Conservation (phyloP, 2,888 invertebrate species). For the Drosophila monieri region DNA sequence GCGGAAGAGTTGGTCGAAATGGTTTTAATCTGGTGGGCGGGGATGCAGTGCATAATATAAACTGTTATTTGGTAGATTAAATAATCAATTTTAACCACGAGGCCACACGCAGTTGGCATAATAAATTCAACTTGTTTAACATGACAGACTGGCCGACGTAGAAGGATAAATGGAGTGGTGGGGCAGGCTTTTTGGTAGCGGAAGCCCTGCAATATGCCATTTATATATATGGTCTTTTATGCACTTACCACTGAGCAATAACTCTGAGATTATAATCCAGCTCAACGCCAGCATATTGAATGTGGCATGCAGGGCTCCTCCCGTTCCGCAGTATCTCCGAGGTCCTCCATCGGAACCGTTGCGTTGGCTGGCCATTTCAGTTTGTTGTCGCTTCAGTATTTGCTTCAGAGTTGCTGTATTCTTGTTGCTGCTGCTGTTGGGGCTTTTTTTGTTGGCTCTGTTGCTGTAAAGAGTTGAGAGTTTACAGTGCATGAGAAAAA, state of each 20-base stretch:
- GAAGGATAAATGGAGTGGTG: not conserved
- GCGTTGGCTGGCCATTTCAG: constrained; percentile 44
- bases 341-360: constrained; percentile 13
- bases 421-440: not conserved
- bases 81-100: constrained; percentile 70
- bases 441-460: constrained; percentile 24
- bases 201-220: constrained; percentile 30
- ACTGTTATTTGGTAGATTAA: constrained; percentile 65
- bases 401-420: constrained; percentile 12
- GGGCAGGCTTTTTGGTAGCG: not conserved
- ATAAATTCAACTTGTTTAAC: constrained; percentile 59
- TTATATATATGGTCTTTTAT: constrained; percentile 27
- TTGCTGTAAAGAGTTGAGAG: constrained; percentile 51
- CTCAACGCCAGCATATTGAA: constrained; percentile 82
- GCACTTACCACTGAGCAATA: constrained; percentile 83
- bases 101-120: constrained; percentile 61
- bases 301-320: constrained; percentile 64
- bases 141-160: constrained; percentile 26
- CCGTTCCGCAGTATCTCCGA: constrained; percentile 10
- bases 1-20: constrained; percentile 15
- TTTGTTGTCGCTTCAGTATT: constrained; percentile 22
- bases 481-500: constrained; percentile 37
- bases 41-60: constrained; percentile 51
- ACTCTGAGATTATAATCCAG: constrained; percentile 83
- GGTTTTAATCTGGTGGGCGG: constrained; percentile 14